phyloP scores from a whole-genome alignment of 2,888 invertebrate genomes.

The Himalopsyche tibetana region DNA sequence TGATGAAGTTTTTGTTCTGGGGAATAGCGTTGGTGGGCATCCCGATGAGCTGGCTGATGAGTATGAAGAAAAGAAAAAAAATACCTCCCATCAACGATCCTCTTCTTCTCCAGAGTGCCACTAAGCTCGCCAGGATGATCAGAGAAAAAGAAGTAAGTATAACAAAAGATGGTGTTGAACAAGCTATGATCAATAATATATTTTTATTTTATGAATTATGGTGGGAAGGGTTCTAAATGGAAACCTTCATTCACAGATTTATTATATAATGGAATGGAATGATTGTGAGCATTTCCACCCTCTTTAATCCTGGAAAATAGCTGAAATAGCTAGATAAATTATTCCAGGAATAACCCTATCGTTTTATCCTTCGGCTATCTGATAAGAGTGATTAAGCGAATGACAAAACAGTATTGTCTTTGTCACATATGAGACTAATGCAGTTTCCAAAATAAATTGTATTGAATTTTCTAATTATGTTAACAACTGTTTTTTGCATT shows the following conservation, averaged over 20 bases:
- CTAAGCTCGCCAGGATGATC: conserved; percentile 83
- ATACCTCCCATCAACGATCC: conserved; percentile 82
- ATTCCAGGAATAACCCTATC: background rate
- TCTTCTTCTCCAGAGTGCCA: conserved; percentile 83
- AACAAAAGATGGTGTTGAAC: background rate
- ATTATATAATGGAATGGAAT: too few relatives aligned
- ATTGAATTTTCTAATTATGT: too few relatives aligned
- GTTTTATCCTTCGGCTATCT: background rate
- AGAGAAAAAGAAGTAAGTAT: conserved; percentile 81
- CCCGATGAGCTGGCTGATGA: conserved; percentile 69
- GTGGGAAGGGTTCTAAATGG: too few relatives aligned
- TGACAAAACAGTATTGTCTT: background rate
- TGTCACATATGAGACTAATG: too few relatives aligned
- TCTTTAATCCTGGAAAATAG: too few relatives aligned
- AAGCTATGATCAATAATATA: too few relatives aligned
- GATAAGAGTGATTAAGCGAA: background rate
- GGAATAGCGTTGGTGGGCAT: background rate
- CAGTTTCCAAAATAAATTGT: too few relatives aligned
- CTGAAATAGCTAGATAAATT: too few relatives aligned
- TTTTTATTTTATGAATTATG: too few relatives aligned
- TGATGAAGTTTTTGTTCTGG: background rate
- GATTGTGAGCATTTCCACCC: too few relatives aligned
- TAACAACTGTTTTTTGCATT: too few relatives aligned
- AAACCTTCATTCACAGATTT: too few relatives aligned
- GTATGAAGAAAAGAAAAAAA: conserved; percentile 77